Conservation (phyloP, 1,140 invertebrate genomes). For the Pogonus chalceus region DNA sequence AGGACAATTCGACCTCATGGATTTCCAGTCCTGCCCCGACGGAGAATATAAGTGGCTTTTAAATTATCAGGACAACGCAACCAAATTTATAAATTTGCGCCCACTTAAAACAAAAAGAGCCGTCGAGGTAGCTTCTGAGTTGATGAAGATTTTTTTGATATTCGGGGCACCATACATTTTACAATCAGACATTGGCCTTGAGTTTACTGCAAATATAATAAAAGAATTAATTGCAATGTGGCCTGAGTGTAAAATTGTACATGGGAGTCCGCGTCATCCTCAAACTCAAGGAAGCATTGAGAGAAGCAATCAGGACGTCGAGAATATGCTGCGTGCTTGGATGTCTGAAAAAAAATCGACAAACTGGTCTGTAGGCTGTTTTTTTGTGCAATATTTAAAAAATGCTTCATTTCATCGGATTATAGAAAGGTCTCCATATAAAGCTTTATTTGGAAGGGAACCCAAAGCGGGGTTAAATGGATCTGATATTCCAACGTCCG, state of each 20-base stretch:
- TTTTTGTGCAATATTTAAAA: constrained; percentile 21
- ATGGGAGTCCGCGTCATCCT: constrained; percentile 19
- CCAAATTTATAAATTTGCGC: too few species aligned
- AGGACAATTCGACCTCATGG: too few species aligned
- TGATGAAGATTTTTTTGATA: too few species aligned
- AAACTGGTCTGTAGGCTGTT: constrained; percentile 18
- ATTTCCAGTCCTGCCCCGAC: too few species aligned
- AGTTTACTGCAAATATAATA: constrained; percentile 18
- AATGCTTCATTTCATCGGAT: constrained; percentile 21
- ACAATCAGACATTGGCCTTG: constrained; percentile 19
- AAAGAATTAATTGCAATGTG: constrained; percentile 17
- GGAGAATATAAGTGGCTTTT: too few species aligned
- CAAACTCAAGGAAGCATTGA: constrained; percentile 21
- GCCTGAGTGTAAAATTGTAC: constrained; percentile 18
- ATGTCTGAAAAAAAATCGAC: constrained; percentile 19
- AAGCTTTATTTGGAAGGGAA: constrained; percentile 21
- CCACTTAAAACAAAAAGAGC: too few species aligned
- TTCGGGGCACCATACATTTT: too few species aligned
- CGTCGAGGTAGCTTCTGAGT: too few species aligned
- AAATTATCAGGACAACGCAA: too few species aligned
- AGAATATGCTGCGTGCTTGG: constrained; percentile 22
- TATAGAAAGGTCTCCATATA: constrained; percentile 21
- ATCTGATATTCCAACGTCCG: too few species aligned
- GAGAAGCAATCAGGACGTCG: constrained; percentile 21
- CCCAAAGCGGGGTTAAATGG: too few species aligned